Evolutionary conservation across 1,140 invertebrate species (phyloP), one percentile per base, ranked within the genome.

Genomic region (Ceratina japonica): DNA sequence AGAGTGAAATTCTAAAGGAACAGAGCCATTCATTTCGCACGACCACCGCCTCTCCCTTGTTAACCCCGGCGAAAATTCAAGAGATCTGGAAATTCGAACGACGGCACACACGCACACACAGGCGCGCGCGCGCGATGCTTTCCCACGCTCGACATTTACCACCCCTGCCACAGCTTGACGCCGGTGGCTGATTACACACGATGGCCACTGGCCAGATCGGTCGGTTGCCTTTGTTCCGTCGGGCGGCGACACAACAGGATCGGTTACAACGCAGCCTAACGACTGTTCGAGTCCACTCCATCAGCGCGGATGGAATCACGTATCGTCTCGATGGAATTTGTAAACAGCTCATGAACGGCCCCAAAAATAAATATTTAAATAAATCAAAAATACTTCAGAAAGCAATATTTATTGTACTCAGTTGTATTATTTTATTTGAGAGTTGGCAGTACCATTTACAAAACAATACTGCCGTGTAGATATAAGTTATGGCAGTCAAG

Each of bases 181-280:
- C 52, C 27, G 54, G 83, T 70, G 85, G 73, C 87, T 87, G 86
- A 88, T 87, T 86, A 83, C 85, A 83, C 84, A 78, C 61, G 78
- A 86, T 68, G 64, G 81, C 82, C 86, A 88, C 76, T 87, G 75
- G 70, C 65, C 69, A 73, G 82, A 54, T 31, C 79, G 73, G 75
- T 76, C 79, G 70, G 77, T 86, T 84, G 87, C 79, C 84, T 87
- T 88, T 88, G 87, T 88, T 87, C 84, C 81, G 83, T 88, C 80
- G 84, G 76, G 24, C 2, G 70, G 72, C 31, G 75, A 63, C 64
- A 77, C 81, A 66, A 77, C 76, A 62, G 56, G 54, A 54, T 51
- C 62, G 49, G 68, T 54, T 56, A 18, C 61, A 72, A 52, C 61
- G 69, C 10, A 62, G 56, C 13, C 56, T 77, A 70, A 77, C 75